Conservation (phyloP, 2,797 vertebrate species). For the Podargus strigoides region DNA sequence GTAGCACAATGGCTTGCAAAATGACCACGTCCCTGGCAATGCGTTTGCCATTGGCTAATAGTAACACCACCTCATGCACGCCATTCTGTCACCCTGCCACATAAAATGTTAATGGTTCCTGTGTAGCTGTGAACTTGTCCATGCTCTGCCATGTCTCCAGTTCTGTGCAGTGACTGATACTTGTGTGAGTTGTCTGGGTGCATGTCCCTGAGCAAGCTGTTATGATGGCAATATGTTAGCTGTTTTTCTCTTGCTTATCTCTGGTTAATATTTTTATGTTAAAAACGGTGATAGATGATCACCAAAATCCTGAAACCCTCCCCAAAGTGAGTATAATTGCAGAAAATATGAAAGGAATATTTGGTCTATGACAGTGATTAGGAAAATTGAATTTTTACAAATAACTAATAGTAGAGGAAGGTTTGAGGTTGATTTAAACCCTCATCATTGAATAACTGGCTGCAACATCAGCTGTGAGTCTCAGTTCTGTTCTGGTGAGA, state of each 20-base stretch:
- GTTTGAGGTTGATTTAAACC: neutral
- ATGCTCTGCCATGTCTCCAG: neutral
- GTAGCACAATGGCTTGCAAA: neutral
- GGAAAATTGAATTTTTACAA: neutral
- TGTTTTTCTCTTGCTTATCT: neutral
- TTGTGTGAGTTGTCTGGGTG: neutral
- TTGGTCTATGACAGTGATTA: neutral
- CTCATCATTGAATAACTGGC: neutral
- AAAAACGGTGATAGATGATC: neutral
- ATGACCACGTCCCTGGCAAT: neutral
- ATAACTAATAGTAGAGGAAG: neutral
- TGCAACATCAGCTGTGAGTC: neutral
- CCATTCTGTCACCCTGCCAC: neutral
- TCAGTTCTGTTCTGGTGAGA: neutral
- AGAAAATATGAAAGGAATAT: neutral
- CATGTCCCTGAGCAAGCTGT: neutral
- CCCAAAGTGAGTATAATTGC: neutral
- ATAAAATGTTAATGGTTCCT: neutral
- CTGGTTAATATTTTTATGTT: neutral
- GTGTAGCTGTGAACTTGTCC: neutral
- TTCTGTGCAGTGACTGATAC: neutral
- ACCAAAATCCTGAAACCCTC: neutral
- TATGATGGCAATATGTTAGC: neutral
- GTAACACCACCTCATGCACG: neutral
- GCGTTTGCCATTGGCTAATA: neutral